Conservation (phyloP, 2,797 vertebrate genomes). For the Hemibagrus guttatus region DNA sequence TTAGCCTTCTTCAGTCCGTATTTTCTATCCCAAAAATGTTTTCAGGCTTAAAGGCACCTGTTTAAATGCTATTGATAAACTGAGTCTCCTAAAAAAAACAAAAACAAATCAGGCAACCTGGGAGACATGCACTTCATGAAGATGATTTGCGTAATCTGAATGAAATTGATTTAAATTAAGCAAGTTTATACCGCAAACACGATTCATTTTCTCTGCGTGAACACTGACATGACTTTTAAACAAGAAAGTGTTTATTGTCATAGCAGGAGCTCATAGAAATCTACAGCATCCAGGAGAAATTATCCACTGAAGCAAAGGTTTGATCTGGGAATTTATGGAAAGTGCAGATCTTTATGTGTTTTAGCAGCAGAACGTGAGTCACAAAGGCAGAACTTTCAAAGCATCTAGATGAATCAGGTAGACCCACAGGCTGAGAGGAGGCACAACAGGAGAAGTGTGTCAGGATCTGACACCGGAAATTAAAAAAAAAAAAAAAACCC, state of each 20-base stretch:
- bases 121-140: not conserved
- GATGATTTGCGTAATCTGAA: not conserved
- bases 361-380: not conserved
- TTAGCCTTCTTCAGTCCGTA: not conserved
- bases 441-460: too few relatives aligned
- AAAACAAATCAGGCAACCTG: not conserved
- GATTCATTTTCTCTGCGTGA: not conserved
- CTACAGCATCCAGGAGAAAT: not conserved
- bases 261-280: not conserved
- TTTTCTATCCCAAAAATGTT: not conserved
- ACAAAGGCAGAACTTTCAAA: not conserved
- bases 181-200: not conserved
- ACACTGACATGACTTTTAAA: too few relatives aligned
- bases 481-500: not conserved
- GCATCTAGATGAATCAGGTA: not conserved
- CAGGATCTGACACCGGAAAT: not conserved
- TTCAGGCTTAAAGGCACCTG: not conserved
- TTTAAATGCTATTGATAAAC: not conserved
- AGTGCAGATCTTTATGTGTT: not conserved
- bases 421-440: not conserved
- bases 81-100: not conserved
- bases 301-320: not conserved
- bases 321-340: not conserved
- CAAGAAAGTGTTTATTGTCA: not conserved
- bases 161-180: not conserved